Conservation (phyloP, 2,888 invertebrate genomes). For the Harpalus rubripes region DNA sequence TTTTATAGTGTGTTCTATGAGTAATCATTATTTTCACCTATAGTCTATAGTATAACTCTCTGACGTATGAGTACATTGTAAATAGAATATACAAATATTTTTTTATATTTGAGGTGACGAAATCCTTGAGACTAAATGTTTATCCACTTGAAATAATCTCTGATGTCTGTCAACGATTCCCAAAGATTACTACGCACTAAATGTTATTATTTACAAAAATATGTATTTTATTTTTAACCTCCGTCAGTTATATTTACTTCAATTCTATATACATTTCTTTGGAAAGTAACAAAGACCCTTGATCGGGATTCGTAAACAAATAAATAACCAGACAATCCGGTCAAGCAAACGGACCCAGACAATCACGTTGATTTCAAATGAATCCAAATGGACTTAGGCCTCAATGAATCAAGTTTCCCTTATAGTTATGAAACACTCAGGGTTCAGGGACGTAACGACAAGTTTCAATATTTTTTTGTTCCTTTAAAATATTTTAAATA, state of each 20-base stretch:
- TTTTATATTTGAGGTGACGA: constrained; percentile 1
- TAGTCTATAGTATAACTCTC: not conserved
- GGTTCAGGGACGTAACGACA: too few relatives aligned
- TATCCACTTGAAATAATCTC: constrained; percentile 23
- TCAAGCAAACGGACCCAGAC: constrained; percentile 46
- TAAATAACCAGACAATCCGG: constrained; percentile 54
- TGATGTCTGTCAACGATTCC: constrained; percentile 42
- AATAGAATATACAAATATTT: constrained; percentile 9
- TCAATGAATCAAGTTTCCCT: constrained; percentile 58
- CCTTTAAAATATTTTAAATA: too few relatives aligned
- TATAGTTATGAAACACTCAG: constrained; percentile 33
- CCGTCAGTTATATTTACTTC: constrained; percentile 22
- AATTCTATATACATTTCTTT: constrained; percentile 7
- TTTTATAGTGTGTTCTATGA: not conserved
- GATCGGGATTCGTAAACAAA: constrained; percentile 53
- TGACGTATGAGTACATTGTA: not conserved
- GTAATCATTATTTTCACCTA: not conserved
- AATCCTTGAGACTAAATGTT: constrained; percentile 48
- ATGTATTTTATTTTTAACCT: constrained; percentile 23
- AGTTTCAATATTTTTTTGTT: too few relatives aligned
- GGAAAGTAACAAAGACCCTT: constrained; percentile 43
- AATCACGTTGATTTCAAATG: constrained; percentile 25
- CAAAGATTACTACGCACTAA: constrained; percentile 40
- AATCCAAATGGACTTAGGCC: constrained; percentile 39
- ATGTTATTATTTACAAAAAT: constrained; percentile 15